A percentile compares a stretch with the other conserved stretches of the same genome.
Conservation (phyloP, 2,113 vertebrate species). For the Misgurnus anguillicaudatus region DNA sequence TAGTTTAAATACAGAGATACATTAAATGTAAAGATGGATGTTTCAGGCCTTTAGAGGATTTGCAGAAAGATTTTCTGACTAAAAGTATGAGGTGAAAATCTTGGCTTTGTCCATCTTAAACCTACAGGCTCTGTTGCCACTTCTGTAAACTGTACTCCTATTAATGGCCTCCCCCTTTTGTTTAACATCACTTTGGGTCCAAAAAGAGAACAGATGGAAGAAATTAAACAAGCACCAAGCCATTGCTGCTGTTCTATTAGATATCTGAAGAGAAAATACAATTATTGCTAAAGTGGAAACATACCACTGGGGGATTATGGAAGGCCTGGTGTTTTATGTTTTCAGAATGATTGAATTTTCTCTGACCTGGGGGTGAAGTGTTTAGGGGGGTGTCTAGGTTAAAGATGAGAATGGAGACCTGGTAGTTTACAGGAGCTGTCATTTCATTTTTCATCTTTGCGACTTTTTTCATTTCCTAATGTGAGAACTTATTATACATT, state of each 20-base stretch:
- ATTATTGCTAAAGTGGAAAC: conserved; percentile 94
- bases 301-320: conserved; percentile 82
- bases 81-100: conserved; percentile 22
- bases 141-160: conserved; percentile 63
- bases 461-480: conserved; percentile 37
- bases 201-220: conserved; percentile 87
- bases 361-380: conserved; percentile 19
- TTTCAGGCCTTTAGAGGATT: neutral
- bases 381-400: conserved; percentile 39
- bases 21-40: conserved; percentile 5
- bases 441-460: conserved; percentile 10
- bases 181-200: conserved; percentile 64
- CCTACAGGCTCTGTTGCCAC: conserved; percentile 9
- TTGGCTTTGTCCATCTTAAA: neutral
- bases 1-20: too few relatives aligned
- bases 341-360: conserved; percentile 70
- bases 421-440: conserved; percentile 22
- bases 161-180: conserved; percentile 70
- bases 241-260: conserved; percentile 85
- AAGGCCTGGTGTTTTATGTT: conserved; percentile 79
- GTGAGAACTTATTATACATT: neutral
- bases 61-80: neutral
- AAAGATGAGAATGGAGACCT: neutral
- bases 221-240: conserved; percentile 82
- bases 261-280: conserved; percentile 93